A percentile compares a stretch with the other conserved stretches of the same genome.
Evolutionary conservation across 92 coral and sea anemone genomes (phyloP).

Genomic region (Pocillopora meandrina): DNA sequence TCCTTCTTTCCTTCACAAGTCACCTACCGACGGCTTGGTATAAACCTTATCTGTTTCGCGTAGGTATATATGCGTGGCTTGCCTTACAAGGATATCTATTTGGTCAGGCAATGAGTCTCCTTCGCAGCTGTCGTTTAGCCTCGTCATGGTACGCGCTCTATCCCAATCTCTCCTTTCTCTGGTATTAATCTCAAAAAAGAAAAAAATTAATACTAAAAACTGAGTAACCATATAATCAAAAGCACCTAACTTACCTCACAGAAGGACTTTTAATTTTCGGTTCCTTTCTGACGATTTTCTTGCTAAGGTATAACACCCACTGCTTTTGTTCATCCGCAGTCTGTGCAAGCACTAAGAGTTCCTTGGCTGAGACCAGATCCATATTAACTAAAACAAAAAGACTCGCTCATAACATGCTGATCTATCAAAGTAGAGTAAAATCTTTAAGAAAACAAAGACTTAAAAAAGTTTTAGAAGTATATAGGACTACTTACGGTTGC

Average conservation of each 20-base stretch:
- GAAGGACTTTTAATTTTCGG: conserved; percentile 79
- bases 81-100: background rate
- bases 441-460: background rate
- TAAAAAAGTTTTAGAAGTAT: background rate
- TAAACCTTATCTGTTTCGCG: too few species aligned
- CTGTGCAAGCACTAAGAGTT: conserved; percentile 88
- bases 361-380: conserved; percentile 93
- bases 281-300: conserved; percentile 85
- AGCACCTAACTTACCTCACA: conserved; percentile 52
- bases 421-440: background rate
- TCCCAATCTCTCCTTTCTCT: too few species aligned
- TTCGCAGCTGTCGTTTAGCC: too few species aligned
- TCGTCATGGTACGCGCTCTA: too few species aligned
- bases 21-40: too few species aligned
- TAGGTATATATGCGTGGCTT: too few species aligned
- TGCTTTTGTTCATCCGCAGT: conserved; percentile 92
- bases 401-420: background rate
- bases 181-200: too few species aligned
- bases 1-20: too few species aligned
- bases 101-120: too few species aligned
- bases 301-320: conserved; percentile 92
- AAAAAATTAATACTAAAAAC: too few species aligned
- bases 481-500: conserved; percentile 68
- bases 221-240: background rate
- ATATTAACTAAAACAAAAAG: conserved; percentile 71